Evolutionary conservation across 2,113 vertebrate species (phyloP), one percentile per base, ranked within the genome.

Genomic region (Erythrolamprus reginae): DNA sequence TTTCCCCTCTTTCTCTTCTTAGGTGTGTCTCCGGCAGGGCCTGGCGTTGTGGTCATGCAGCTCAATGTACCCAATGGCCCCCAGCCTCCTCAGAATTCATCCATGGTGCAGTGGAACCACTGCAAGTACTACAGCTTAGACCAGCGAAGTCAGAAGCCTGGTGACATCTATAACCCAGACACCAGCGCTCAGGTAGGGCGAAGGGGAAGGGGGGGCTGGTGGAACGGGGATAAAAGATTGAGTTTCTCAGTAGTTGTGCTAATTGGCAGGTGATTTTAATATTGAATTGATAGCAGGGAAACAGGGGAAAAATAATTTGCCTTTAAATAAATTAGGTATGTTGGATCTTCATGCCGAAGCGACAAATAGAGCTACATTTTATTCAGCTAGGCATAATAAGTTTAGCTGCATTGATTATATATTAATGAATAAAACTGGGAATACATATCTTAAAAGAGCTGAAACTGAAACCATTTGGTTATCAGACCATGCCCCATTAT

Each of bases 71-170:
- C 99, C 86, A 99, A 96, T 95, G 98, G 95, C 97, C 98, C 90
- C 97, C 99, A 97, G 96, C 96, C 94, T 94, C 98, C 97, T 50
- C 97, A 97, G 95, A 99, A 98, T 52, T 97, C 99, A 88, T 97
- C 98, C 1, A 96, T 99, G 97, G 98, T 99, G 90, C 99, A 99
- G 93, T 99, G 99, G 99, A 99, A 98, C 97, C 98, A 99, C 88
- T 99, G 99, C 97, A 99, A 99, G 96, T 99, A 99, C 96, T 99
- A 99, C 96, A 98, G 98, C 94, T 96, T 99, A 96, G 99, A 99
- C 95, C 99, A 99, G 95, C 97, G 98, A 93, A 97, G 98, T 65
- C 98, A 98, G 97, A 99, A 99, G 91, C 98, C 98, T 70, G 98
- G 98, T 94, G 98, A 99, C 89, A 97, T 99, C 90, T 99, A 98